Evolutionary conservation across 2,888 invertebrate species (phyloP), one percentile per base, ranked within the genome.

Genomic region (Anagyrus pseudococci): DNA sequence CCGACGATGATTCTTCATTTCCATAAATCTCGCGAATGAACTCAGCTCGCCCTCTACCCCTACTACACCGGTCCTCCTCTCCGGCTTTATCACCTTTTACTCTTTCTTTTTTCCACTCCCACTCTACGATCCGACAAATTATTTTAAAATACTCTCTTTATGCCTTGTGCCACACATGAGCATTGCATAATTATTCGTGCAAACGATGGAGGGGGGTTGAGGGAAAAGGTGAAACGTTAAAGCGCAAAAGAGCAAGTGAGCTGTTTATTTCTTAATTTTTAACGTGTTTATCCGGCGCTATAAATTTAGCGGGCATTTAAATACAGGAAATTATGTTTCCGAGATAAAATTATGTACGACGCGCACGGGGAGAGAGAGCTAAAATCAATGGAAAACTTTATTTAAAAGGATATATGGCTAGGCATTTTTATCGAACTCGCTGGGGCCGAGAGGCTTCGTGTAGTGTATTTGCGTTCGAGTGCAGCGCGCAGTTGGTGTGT

Each of bases 11-110:
- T n/a, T 50, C 29, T 23, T 40, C 59, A 6, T 53, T 47, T 26
- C n/a, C 20, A 60, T 60, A 60, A 60, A 60, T 60, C 59, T 60
- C 23, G 4, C 41, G 52, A 52, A 59, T 53, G 53, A 53, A 53
- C 47, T 17, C n/a, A 49, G 49, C 44, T 25, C 43, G 29, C 17
- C 20, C n/a, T 22, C 15, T n/a, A n/a, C n/a, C n/a, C n/a, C n/a
- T n/a, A n/a, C n/a, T n/a, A n/a, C n/a, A n/a, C n/a, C n/a, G n/a
- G n/a, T n/a, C 13, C 37, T 17, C 44, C 13, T 23, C 25, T 48
- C 29, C 29, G 10, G 22, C 40, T 23, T 22, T 52, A 47, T 47
- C 46, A 4, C n/a, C 25, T 29, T 29, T 29, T 29, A 4, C 10
- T 29, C 10, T 29, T 15, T 6, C 22, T n/a, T 41, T 25, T 7